Percentiles rank a stretch among this genome's conserved stretches.
Evolutionary conservation across 2,113 vertebrate species (phyloP).

Genomic region (Cyprinodon brontotheroides): DNA sequence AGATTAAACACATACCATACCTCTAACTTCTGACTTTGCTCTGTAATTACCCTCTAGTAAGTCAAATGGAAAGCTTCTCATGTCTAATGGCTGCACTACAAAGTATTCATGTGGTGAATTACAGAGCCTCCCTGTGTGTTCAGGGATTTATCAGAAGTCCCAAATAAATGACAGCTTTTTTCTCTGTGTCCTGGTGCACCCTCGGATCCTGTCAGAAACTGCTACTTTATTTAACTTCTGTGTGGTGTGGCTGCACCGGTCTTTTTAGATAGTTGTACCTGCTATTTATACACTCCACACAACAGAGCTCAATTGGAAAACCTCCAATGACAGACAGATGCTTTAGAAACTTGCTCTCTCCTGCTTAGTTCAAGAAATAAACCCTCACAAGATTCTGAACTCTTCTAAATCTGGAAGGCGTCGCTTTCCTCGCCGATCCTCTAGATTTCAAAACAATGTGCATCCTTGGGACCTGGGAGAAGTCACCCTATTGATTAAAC

Average conservation of each 20-base stretch:
- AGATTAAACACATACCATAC: slow-evolving; percentile 23
- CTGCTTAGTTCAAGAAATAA: slow-evolving; percentile 55
- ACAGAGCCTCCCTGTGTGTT: slow-evolving; percentile 11
- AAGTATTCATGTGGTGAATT: not conserved
- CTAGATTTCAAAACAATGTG: slow-evolving; percentile 51
- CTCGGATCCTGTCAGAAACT: slow-evolving; percentile 32
- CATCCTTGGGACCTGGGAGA: slow-evolving; percentile 44
- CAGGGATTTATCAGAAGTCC: slow-evolving; percentile 11
- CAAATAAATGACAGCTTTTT: slow-evolving; percentile 7
- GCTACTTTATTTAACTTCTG: slow-evolving; percentile 41
- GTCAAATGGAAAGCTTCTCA: slow-evolving; percentile 27
- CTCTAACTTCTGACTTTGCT: slow-evolving; percentile 16
- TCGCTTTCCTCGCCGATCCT: not conserved
- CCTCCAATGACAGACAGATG: slow-evolving; percentile 50
- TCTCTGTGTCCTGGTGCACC: slow-evolving; percentile 23
- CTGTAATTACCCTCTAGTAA: slow-evolving; percentile 10
- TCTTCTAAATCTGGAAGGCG: slow-evolving; percentile 34
- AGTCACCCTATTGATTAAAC: slow-evolving; percentile 71
- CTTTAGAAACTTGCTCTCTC: slow-evolving; percentile 50
- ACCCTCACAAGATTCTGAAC: slow-evolving; percentile 41
- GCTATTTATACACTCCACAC: slow-evolving; percentile 51
- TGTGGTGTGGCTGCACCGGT: slow-evolving; percentile 29
- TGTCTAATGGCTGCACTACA: slow-evolving; percentile 23
- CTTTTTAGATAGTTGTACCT: slow-evolving; percentile 50
- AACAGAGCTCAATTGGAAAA: slow-evolving; percentile 39